Base-by-base conservation (phyloP, 1,140 invertebrate genomes). In the Brachionus calyciflorus region DNA sequence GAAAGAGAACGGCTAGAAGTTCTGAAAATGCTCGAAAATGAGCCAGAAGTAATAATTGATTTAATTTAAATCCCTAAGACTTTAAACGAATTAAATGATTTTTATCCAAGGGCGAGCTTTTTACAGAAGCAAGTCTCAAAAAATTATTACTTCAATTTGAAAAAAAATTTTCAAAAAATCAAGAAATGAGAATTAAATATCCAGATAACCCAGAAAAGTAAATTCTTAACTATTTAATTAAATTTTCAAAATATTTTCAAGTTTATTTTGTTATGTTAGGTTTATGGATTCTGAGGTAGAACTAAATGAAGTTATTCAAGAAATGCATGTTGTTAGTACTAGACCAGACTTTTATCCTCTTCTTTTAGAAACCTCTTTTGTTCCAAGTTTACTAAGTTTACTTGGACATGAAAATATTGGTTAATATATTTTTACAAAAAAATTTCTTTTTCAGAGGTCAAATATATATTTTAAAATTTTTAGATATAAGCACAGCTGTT, bases 241-340 rank as follows among this genome's bases (percentile, higher is more conserved):
- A 19, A 4, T 40, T 60, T 60, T 1, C 33, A 37, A 33, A 60
- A 9, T 17, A 37, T 17, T 2, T 2, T 7, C 2, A 60, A 37
- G n/a, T n/a, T 41, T 37, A 80, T 79, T 77, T 68, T 70, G 78
- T 76, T 63, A 77, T 37, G 9, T 37, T 37, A 92, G 91, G 84
- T 99, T 99, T 85, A 97, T 99, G 94, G 96, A 99, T 80, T 97
- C 95, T 63, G 97, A 99, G 87, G 86, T 99, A 10, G 94, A 98
- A 85, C 85, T 98, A 49, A 92, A 96, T 85, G 92, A 93, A 80
- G 89, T 91, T 1, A 88, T 98, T 77, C 90, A 98, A 86, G 86
- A 98, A 82, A 88, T 99, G 81, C 93, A 97, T 86, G 90, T 91
- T 10, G 87, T 99, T 21, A 92, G 95, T 6, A 98, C 96, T 6